Percentiles rank a stretch among this genome's conserved stretches.
Conservation (phyloP, 1,140 invertebrate species). For the Drosophila seguyi region DNA sequence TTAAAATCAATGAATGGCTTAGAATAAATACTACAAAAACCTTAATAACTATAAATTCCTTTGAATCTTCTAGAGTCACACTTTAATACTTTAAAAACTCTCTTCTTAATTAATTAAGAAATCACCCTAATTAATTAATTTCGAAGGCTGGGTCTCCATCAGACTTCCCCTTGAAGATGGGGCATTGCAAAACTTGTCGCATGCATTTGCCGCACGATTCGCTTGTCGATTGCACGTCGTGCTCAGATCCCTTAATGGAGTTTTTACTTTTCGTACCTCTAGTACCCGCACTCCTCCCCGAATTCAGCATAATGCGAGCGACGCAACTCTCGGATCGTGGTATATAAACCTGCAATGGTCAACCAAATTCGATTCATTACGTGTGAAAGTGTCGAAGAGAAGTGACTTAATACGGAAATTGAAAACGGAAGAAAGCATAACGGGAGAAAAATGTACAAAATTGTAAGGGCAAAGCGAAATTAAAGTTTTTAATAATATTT, state of each 20-base stretch:
- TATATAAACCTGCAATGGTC: slow-evolving; percentile 64
- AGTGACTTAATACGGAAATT: slow-evolving; percentile 44
- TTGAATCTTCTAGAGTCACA: too few relatives aligned
- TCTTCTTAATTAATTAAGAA: not conserved
- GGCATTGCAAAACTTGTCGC: slow-evolving; percentile 72
- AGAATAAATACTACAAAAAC: not conserved
- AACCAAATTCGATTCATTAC: slow-evolving; percentile 70
- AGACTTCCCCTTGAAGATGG: slow-evolving; percentile 14
- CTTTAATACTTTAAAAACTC: too few relatives aligned
- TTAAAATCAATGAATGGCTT: too few relatives aligned
- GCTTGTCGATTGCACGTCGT: slow-evolving; percentile 76
- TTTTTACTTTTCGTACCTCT: slow-evolving; percentile 50
- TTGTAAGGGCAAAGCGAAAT: slow-evolving; percentile 34
- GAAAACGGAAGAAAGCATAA: slow-evolving; percentile 34
- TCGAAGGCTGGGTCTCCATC: not conserved
- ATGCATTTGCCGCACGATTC: slow-evolving; percentile 77
- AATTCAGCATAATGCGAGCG: slow-evolving; percentile 48
- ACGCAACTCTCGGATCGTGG: slow-evolving; percentile 37
- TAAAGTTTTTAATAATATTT: not conserved
- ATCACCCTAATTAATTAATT: slow-evolving; percentile 6
- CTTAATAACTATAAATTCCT: not conserved
- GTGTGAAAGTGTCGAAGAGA: slow-evolving; percentile 66
- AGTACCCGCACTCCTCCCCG: slow-evolving; percentile 10
- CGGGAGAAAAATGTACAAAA: slow-evolving; percentile 43
- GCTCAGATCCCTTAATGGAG: slow-evolving; percentile 71